Evolutionary conservation across 2,888 invertebrate genomes (phyloP).

Genomic region (Drosophila eohydei): DNA sequence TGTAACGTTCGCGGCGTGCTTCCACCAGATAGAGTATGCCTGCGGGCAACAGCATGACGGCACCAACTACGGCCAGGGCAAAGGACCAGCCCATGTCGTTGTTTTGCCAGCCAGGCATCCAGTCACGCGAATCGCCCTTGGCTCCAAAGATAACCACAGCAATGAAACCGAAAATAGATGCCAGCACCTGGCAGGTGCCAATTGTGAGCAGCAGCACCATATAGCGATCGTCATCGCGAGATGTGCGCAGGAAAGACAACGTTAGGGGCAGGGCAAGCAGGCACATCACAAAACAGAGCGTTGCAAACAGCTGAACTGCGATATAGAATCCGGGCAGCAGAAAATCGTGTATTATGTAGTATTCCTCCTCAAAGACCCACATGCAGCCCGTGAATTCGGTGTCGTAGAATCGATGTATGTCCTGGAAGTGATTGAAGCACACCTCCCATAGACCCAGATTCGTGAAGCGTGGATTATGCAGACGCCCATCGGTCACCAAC

Average conservation of each 20-base stretch:
- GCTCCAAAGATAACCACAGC: constrained; percentile 95
- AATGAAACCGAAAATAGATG: constrained; percentile 92
- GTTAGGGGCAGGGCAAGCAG: constrained; percentile 91
- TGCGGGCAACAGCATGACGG: constrained; percentile 90
- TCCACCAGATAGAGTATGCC: constrained; percentile 93
- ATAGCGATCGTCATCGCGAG: constrained; percentile 91
- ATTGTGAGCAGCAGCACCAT: constrained; percentile 90
- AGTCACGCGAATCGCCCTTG: constrained; percentile 95
- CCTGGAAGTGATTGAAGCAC: constrained; percentile 95
- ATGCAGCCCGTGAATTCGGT: constrained; percentile 94
- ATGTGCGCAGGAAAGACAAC: constrained; percentile 90
- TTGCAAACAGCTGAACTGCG: constrained; percentile 97
- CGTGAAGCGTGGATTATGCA: constrained; percentile 91
- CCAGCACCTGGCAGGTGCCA: constrained; percentile 90
- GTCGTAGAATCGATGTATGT: constrained; percentile 94
- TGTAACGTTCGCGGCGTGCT: constrained; percentile 91
- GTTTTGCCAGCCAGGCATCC: constrained; percentile 98
- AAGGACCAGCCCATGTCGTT: constrained; percentile 98
- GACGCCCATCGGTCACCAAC: constrained; percentile 92
- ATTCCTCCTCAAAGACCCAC: constrained; percentile 99
- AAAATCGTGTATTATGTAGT: constrained; percentile 96
- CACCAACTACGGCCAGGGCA: constrained; percentile 93
- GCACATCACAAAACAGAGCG: constrained; percentile 93
- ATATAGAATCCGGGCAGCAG: constrained; percentile 96
- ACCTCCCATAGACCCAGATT: constrained; percentile 97